Conservation (phyloP, 2,797 vertebrate genomes). For the Lemur catta region DNA sequence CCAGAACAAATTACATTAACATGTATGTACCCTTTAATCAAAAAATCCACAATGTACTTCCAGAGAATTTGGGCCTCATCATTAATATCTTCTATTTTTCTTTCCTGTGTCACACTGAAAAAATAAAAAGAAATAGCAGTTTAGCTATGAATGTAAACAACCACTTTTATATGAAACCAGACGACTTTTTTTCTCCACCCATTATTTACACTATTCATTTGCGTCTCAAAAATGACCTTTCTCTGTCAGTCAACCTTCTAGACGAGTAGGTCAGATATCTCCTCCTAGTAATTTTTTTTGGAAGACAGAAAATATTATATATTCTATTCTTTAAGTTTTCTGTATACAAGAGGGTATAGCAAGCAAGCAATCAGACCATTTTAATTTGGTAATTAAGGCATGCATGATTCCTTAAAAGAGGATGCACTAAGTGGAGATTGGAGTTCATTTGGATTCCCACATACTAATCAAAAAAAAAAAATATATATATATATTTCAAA, state of each 20-base stretch:
- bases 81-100: background rate
- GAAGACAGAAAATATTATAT: background rate
- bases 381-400: conserved; percentile 11
- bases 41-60: background rate
- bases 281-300: background rate
- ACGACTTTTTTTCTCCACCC: background rate
- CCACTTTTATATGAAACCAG: background rate
- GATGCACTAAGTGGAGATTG: background rate
- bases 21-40: background rate
- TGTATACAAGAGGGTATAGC: background rate
- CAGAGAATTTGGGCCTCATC: background rate
- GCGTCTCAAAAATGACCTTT: background rate
- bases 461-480: background rate
- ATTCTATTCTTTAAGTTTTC: background rate
- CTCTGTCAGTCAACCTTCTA: background rate
- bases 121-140: background rate
- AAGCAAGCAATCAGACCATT: background rate
- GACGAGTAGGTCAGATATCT: background rate
- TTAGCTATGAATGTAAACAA: background rate
- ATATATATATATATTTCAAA: too few species aligned
- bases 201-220: background rate
- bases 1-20: background rate
- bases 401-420: background rate
- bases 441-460: background rate
- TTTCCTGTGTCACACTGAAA: background rate